Conservation (phyloP, 2,797 vertebrate genomes). For the Thripadectes ignobilis region DNA sequence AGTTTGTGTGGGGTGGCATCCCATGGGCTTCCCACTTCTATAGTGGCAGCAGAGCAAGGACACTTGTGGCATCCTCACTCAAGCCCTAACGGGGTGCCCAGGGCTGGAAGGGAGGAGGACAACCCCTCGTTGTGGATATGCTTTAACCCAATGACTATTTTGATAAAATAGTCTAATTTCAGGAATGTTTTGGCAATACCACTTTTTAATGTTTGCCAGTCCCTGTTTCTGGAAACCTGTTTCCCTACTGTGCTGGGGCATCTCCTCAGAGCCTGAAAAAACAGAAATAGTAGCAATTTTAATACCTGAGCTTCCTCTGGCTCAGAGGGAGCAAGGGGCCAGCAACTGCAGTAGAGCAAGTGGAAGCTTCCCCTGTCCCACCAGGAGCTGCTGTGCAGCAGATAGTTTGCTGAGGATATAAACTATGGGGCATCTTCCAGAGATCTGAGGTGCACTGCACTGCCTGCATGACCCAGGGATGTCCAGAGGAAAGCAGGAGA, state of each 20-base stretch:
- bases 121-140: neutral
- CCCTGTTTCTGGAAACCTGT: neutral
- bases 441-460: neutral
- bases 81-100: neutral
- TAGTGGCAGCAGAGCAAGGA: neutral
- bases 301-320: neutral
- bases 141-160: neutral
- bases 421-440: neutral
- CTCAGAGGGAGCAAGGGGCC: neutral
- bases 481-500: neutral
- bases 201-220: neutral
- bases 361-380: neutral
- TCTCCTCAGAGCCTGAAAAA: neutral
- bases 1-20: neutral
- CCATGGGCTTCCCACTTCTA: neutral
- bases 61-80: neutral
- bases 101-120: neutral
- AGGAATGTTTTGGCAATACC: neutral
- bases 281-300: neutral
- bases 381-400: neutral
- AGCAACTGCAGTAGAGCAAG: neutral
- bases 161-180: neutral
- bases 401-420: neutral
- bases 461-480: fast-evolving
- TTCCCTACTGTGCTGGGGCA: neutral